Evolutionary conservation across 2,797 vertebrate genomes (phyloP), one percentile per base, ranked within the genome.

Genomic region (Sebastes glaucus): DNA sequence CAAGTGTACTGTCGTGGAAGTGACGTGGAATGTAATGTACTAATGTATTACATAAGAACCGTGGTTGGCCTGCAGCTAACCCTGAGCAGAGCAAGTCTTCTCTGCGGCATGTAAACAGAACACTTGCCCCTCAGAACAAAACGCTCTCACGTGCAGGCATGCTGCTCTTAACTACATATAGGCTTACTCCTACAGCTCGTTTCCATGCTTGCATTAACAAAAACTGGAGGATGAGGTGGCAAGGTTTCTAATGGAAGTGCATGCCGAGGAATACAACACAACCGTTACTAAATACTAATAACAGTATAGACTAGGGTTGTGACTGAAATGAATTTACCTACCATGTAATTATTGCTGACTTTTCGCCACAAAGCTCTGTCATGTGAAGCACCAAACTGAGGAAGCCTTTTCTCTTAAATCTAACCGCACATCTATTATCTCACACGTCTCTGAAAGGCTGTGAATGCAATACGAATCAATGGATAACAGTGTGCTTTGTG

Each of bases 21-120:
- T 86, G 89, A 93, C 88, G 88, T 55, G 25, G 6, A 66, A 3
- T 23, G 61, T 28, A 64, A 53, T 64, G 69, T 84, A 81, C 69
- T 53, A 56, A 46, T 67, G 68, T 18, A 57, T 95, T 93, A 88
- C 77, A 80, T 94, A 94, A 93, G 2, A 80, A 56, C 3, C 20
- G 0, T 13, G 28, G 23, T 55, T 80, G 84, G 46, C 78, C 76
- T 2, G 16, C 18, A 65, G 78, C 60, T 87, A 78, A 87, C 52
- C 52, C 52, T 25, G 16, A 70, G 61, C 18, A 22, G 30, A 62
- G 10, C 11, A 33, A 28, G 72, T 71, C 25, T 25, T n/a, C 20
- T 62, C 42, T 71, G 72, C 30, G 2, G 35, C 55, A 67, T 72
- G 82, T 86, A 79, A 91, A 87, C 83, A 89, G 72, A 85, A 73